Conservation (phyloP, 2,797 vertebrate genomes). For the Gallinago nigripennis region DNA sequence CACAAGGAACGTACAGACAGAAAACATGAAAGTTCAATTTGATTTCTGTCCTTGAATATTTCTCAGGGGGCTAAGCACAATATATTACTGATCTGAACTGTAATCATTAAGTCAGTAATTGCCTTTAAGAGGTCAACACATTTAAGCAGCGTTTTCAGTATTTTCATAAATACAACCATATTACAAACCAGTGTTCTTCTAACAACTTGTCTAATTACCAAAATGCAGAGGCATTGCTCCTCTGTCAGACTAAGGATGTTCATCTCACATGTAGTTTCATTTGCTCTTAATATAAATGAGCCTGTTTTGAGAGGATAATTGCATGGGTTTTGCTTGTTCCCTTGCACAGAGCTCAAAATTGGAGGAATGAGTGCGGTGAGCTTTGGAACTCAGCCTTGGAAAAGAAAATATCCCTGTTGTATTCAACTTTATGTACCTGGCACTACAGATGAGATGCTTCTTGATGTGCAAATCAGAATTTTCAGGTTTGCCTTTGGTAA, state of each 20-base stretch:
- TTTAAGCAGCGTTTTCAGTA: not conserved
- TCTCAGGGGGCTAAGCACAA: not conserved
- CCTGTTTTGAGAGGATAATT: not conserved
- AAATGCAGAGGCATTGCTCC: not conserved
- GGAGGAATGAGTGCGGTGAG: not conserved
- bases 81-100: not conserved
- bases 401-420: not conserved
- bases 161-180: not conserved
- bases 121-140: not conserved
- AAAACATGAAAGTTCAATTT: not conserved
- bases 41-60: not conserved
- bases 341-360: not conserved
- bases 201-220: not conserved
- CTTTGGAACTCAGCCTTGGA: not conserved
- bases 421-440: not conserved
- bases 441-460: not conserved
- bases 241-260: not conserved
- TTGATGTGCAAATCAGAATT: not conserved
- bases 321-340: not conserved
- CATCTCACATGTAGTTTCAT: not conserved
- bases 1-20: not conserved
- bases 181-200: not conserved
- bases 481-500: not conserved
- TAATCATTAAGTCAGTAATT: not conserved
- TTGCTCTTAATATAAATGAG: not conserved